Evolutionary conservation across 30 jellyfish, hydroid and myxozoan species (phyloP), one percentile per base, ranked within the genome.

Genomic region (Aurelia sp.): DNA sequence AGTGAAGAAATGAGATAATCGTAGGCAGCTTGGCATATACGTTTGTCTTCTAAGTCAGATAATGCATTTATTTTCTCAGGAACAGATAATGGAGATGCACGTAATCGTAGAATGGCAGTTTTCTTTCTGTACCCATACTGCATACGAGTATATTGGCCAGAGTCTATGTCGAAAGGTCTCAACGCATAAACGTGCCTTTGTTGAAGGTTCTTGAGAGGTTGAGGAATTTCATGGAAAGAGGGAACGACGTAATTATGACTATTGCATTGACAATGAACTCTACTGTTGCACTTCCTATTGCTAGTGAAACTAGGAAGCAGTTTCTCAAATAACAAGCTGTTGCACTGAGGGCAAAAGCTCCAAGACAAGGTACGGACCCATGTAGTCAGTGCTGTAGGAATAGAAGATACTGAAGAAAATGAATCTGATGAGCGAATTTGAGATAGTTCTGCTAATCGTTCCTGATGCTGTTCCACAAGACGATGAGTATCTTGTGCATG

Each of bases 81-180:
- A 9, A 66, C 78, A n/a, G 78, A 30, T 13, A 8, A 52, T 7
- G 5, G 78, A n/a, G 80, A 68, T 10, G 65, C 20, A 13, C 22
- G 11, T 68, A 68, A 63, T 68, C 63, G 11, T 20, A 68, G 63
- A 27, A 68, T 12, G 10, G 80, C 80, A 13, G 80, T 31, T 68
- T 68, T 68, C 80, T 33, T 77, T 59, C 88, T 18, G 60, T 77
- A 77, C 18, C 88, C 88, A 59, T 77, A 27, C 30, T 59, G 52
- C 44, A 9, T 38, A 5, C 21, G n/a, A 13, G 13, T 53, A 20
- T 77, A 77, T 59, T 58, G 17, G 44, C 88, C 88, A 57, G 22
- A 40, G 88, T 55, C 79, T 7, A 77, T 52, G 82, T 77, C 88
- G 58, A 60, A 77, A 5, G 88, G 88, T 35, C 80, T 16, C 7